These are phyloP conservation scores for Trididemnum miniatum DNA, from an alignment of 23 tunicate genomes.

Conservation along the genomic window DNA sequence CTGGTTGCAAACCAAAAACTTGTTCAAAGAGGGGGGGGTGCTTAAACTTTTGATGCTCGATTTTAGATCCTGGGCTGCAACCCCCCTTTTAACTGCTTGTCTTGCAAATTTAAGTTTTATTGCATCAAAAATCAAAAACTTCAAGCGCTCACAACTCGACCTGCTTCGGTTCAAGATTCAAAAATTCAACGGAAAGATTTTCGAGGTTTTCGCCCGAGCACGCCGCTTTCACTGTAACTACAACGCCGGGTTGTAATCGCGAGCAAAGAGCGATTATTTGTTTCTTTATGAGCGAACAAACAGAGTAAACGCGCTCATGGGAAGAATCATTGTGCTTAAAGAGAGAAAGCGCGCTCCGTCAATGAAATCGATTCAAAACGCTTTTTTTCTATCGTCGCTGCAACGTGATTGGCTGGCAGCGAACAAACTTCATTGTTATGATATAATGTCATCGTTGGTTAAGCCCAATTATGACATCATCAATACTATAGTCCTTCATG, in stretches of 20 bases:
- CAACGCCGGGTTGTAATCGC: background rate
- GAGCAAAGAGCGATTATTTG: background rate
- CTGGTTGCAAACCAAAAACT: too few species aligned
- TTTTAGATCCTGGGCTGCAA: too few species aligned
- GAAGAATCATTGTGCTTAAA: background rate
- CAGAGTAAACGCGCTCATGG: background rate
- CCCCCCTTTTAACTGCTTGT: too few species aligned
- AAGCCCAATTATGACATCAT: too few species aligned
- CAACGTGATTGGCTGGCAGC: background rate
- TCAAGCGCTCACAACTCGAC: too few species aligned
- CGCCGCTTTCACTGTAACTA: background rate
- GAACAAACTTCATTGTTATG: background rate
- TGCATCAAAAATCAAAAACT: too few species aligned
- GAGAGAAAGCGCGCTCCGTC: background rate
- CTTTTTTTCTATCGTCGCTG: background rate
- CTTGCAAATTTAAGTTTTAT: too few species aligned
- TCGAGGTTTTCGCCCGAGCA: background rate
- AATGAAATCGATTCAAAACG: background rate
- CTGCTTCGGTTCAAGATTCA: too few species aligned
- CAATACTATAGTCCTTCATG: too few species aligned
- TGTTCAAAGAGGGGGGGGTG: too few species aligned
- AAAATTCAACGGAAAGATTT: background rate
- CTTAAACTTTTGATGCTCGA: too few species aligned
- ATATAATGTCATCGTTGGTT: background rate
- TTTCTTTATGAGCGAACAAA: background rate